These are phyloP conservation scores for Anguilla pacifica DNA, from an alignment of 2,797 vertebrate species.

Conservation along the genomic window DNA sequence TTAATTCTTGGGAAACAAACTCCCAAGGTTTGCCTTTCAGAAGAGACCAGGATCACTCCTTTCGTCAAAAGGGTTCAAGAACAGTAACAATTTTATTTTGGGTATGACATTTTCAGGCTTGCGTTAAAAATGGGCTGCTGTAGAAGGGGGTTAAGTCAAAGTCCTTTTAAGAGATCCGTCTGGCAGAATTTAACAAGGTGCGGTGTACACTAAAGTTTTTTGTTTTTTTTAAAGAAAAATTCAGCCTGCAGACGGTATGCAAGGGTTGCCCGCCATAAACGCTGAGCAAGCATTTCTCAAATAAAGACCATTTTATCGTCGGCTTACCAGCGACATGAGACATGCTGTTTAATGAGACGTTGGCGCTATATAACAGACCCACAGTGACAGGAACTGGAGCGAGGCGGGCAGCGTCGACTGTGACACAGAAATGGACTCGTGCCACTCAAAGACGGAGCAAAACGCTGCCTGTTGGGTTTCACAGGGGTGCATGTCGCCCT, in stretches of 20 bases:
- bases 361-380: constrained; percentile 26
- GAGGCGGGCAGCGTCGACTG: neutral
- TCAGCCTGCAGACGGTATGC: constrained; percentile 48
- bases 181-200: constrained; percentile 68
- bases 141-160: constrained; percentile 12
- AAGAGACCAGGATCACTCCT: too few relatives aligned
- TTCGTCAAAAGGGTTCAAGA: too few relatives aligned
- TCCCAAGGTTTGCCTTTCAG: too few relatives aligned
- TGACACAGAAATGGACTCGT: neutral
- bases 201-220: constrained; percentile 54
- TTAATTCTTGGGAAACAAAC: too few relatives aligned
- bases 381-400: constrained; percentile 9
- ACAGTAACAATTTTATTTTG: too few relatives aligned
- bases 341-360: constrained; percentile 21
- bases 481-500: constrained; percentile 24
- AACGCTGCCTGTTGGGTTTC: neutral
- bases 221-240: constrained; percentile 45
- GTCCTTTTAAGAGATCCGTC: constrained; percentile 60
- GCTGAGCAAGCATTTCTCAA: constrained; percentile 50
- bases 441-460: neutral
- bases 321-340: neutral
- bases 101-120: too few relatives aligned
- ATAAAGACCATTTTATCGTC: constrained; percentile 37
- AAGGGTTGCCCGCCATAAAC: constrained; percentile 36
- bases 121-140: too few relatives aligned